These are phyloP conservation scores for Oryzias woworae DNA, from an alignment of 2,113 vertebrate genomes.

Conservation along the genomic window DNA sequence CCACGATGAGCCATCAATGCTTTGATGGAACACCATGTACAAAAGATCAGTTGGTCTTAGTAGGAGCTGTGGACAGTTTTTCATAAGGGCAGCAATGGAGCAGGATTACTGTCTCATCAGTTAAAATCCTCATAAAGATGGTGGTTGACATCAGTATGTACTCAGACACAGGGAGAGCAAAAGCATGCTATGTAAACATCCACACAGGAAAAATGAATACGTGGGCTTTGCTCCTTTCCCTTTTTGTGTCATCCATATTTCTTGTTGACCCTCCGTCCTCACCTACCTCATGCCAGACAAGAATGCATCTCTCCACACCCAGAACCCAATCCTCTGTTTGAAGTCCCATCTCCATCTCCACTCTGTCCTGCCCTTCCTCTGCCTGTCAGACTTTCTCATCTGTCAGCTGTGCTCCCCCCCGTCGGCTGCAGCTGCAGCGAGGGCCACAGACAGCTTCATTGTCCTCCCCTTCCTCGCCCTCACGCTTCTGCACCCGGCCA, in stretches of 20 bases:
- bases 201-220: constrained; percentile 11
- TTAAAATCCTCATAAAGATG: constrained; percentile 69
- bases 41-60: constrained; percentile 78
- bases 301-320: constrained; percentile 77
- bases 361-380: constrained; percentile 60
- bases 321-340: constrained; percentile 71
- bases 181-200: constrained; percentile 41
- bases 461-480: constrained; percentile 65
- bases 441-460: constrained; percentile 73
- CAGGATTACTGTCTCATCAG: constrained; percentile 76
- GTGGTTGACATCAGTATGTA: constrained; percentile 65
- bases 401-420: constrained; percentile 65
- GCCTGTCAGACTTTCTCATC: constrained; percentile 52
- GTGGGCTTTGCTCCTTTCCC: constrained; percentile 35
- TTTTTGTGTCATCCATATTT: constrained; percentile 34
- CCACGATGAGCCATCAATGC: constrained; percentile 64
- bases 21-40: constrained; percentile 80
- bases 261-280: constrained; percentile 26
- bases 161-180: constrained; percentile 35
- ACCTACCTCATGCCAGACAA: constrained; percentile 60
- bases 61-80: constrained; percentile 75
- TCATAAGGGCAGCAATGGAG: constrained; percentile 64
- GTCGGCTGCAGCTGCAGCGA: constrained; percentile 72
- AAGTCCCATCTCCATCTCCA: constrained; percentile 71
- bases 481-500: constrained; percentile 65